Evolutionary conservation across 2,888 invertebrate species (phyloP).

Genomic region (Tetheella fluctuosa): DNA sequence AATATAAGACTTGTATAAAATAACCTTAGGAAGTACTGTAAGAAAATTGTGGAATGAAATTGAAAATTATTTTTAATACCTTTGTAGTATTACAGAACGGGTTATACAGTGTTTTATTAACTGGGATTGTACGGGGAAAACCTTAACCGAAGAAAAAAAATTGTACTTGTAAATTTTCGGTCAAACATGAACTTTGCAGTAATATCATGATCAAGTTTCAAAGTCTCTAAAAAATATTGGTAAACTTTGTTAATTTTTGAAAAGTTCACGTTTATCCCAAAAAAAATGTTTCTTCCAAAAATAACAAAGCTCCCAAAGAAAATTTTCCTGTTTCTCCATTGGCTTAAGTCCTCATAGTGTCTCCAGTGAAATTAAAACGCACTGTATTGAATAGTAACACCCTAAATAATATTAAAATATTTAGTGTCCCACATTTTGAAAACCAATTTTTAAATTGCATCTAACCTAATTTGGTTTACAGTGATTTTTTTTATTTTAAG

Average conservation of each 20-base stretch:
- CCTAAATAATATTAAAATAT: constrained; percentile 18
- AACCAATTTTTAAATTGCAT: constrained; percentile 38
- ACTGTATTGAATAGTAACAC: background rate
- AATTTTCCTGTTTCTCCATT: background rate
- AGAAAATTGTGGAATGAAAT: constrained; percentile 64
- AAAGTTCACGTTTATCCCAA: background rate
- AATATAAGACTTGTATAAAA: constrained; percentile 79
- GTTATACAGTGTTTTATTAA: constrained; percentile 20
- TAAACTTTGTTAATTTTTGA: no score
- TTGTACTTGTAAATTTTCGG: no score
- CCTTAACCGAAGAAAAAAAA: no score
- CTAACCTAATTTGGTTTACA: constrained; percentile 68
- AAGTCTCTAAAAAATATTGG: no score
- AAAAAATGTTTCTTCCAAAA: no score
- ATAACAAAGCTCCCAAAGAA: background rate
- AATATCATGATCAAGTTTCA: no score
- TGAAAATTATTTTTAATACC: constrained; percentile 77
- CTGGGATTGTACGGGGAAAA: background rate
- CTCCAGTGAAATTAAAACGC: background rate
- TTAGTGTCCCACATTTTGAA: constrained; percentile 33
- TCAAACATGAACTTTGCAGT: no score
- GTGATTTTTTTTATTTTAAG: constrained; percentile 65
- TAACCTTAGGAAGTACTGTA: constrained; percentile 55
- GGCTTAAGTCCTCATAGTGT: background rate
- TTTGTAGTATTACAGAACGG: constrained; percentile 68